Conservation (phyloP, 2,888 invertebrate species). For the Tridacna crocea region DNA sequence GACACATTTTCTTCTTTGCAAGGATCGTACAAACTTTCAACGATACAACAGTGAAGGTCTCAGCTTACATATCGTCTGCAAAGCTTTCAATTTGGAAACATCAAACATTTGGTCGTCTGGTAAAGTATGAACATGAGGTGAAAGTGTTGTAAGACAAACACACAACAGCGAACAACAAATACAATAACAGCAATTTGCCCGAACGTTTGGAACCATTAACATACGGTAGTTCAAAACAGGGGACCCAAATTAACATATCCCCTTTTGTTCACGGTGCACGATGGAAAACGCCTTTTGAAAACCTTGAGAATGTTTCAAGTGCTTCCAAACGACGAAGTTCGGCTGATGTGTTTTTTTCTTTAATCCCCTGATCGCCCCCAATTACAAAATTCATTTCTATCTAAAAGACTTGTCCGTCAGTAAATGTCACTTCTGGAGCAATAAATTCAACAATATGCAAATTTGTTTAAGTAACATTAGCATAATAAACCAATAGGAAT, state of each 20-base stretch:
- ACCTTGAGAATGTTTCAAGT: constrained; percentile 52
- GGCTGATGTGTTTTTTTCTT: constrained; percentile 27
- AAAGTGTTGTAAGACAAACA: too few relatives aligned
- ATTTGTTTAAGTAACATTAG: constrained; percentile 64
- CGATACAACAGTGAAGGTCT: too few relatives aligned
- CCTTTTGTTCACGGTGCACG: constrained; percentile 28
- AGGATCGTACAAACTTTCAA: too few relatives aligned
- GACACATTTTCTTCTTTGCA: too few relatives aligned
- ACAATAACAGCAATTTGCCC: not conserved
- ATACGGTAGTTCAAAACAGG: constrained; percentile 20
- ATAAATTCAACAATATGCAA: constrained; percentile 62
- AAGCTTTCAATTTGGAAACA: not conserved
- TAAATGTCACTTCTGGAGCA: constrained; percentile 63
- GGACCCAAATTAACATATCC: constrained; percentile 34
- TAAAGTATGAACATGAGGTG: not conserved
- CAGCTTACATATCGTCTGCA: not conserved
- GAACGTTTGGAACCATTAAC: constrained; percentile 2
- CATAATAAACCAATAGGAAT: constrained; percentile 62
- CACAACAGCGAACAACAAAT: not conserved
- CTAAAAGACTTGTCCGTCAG: constrained; percentile 51
- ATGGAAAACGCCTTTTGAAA: constrained; percentile 31
- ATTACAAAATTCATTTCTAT: constrained; percentile 56
- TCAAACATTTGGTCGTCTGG: not conserved
- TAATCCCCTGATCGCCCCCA: constrained; percentile 40
- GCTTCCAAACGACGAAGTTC: constrained; percentile 37